Conservation (phyloP, 2,113 vertebrate genomes). For the Benthochromis sp. region DNA sequence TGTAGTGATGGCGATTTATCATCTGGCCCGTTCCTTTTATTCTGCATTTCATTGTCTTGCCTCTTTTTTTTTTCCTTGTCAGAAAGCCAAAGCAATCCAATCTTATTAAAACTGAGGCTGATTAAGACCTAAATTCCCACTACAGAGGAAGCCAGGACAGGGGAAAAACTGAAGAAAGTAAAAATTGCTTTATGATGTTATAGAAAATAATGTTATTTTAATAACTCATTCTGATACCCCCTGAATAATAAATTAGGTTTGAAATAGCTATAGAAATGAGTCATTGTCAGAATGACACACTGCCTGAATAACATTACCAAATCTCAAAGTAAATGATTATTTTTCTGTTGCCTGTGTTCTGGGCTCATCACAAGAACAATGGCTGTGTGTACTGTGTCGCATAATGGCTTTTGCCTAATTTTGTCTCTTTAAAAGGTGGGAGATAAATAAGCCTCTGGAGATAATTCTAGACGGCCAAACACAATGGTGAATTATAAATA, state of each 20-base stretch:
- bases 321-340: conserved; percentile 17
- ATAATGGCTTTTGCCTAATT: conserved; percentile 15
- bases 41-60: background rate
- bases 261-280: conserved; percentile 13
- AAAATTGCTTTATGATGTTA: background rate
- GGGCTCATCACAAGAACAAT: conserved; percentile 18
- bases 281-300: background rate
- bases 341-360: background rate
- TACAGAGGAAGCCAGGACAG: background rate
- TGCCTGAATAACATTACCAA: background rate
- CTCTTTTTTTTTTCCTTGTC: conserved; percentile 6
- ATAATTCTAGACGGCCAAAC: conserved; percentile 6
- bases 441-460: conserved; percentile 21
- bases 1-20: background rate
- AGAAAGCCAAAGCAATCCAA: conserved; percentile 11
- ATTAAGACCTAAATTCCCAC: conserved; percentile 19
- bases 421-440: conserved; percentile 10
- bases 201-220: conserved; percentile 21
- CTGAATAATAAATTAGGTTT: background rate
- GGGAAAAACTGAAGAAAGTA: conserved; percentile 1
- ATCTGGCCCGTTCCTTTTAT: background rate
- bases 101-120: background rate
- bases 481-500: conserved; percentile 27
- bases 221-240: background rate
- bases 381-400: background rate